These are phyloP conservation scores for Antedon mediterranea DNA, from an alignment of 53 echinoderm and acorn worm genomes.

Conservation along the genomic window DNA sequence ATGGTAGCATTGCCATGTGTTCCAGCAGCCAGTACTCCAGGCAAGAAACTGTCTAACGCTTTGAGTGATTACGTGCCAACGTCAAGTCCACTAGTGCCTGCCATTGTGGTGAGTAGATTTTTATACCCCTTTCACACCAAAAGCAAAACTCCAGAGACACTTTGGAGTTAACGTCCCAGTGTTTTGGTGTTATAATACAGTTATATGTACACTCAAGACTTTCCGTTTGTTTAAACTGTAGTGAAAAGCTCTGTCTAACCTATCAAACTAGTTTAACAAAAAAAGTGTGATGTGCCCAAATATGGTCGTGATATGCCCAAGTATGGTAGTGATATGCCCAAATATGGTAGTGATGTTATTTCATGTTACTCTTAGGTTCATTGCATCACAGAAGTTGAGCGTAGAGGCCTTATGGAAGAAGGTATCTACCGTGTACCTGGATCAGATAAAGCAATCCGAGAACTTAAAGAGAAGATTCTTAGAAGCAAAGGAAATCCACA, in stretches of 20 bases:
- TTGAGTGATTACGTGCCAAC: constrained; percentile 53
- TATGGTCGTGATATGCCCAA: no score
- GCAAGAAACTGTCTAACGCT: constrained; percentile 24
- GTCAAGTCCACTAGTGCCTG: constrained; percentile 56
- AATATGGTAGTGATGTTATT: no score
- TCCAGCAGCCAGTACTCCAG: constrained; percentile 54
- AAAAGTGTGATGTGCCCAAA: no score
- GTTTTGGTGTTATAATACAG: no score
- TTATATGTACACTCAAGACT: no score
- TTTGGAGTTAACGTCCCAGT: no score
- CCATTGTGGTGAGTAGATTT: constrained; percentile 59
- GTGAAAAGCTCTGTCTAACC: no score
- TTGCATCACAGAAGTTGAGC: constrained; percentile 65
- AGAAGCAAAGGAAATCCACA: constrained; percentile 60
- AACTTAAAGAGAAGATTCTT: constrained; percentile 61
- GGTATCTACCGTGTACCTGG: constrained; percentile 83
- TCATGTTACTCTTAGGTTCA: constrained; percentile 33
- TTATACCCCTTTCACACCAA: no score
- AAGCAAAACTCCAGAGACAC: no score
- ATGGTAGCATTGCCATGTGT: constrained; percentile 58
- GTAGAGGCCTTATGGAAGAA: constrained; percentile 66
- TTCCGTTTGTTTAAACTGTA: no score
- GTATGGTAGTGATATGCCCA: no score
- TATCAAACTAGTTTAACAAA: no score
- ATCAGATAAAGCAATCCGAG: constrained; percentile 65